Base-by-base conservation (phyloP, 2,888 invertebrate species). In the Chrysolina oricalcia region DNA sequence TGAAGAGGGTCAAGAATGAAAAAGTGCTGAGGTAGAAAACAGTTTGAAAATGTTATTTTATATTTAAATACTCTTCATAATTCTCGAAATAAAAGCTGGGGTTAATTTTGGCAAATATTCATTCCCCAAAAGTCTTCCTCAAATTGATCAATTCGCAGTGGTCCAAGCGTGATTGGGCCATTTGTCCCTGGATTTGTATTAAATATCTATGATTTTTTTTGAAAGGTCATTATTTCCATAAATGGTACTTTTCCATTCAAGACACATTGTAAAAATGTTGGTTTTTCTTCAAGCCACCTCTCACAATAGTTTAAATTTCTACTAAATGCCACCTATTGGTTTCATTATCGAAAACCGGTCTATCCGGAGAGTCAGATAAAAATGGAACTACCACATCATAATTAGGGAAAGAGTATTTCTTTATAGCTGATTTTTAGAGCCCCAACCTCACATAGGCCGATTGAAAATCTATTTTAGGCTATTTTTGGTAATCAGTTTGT, bases 61-160 rank as follows among this genome's bases (percentile, higher is more conserved):
- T 48, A 48, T 48, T 48, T 48, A n/a, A 48, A n/a, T 1, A 48
- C 1, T n/a, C 15, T 48, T 48, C 48, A 48, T 48, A 48, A 15
- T 48, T 48, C 48, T 48, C 48, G 15, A 48, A 48, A 48, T 48
- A 48, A 48, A 48, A n/a, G 1, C 48, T 13, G n/a, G n/a, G 48
- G 48, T 48, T n/a, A 48, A 48, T 48, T 48, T n/a, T 48, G 48
- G 48, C 48, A 48, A 48, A 48, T 48, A 48, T 48, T 48, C 48
- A 48, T 48, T 48, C 48, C 6, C 48, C 48, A 8, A n/a, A 48
- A 48, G 48, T 8, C 15, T 6, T 48, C 15, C 6, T n/a, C 15
- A 48, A 48, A 48, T 48, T 48, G 5, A 40, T 8, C 40, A 40
- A 10, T 5, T 40, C 40, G 40, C 40, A 40, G 40, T 40, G 10